Evolutionary conservation across 1,140 invertebrate genomes (phyloP).

Genomic region (Leptinotarsa lineolata): DNA sequence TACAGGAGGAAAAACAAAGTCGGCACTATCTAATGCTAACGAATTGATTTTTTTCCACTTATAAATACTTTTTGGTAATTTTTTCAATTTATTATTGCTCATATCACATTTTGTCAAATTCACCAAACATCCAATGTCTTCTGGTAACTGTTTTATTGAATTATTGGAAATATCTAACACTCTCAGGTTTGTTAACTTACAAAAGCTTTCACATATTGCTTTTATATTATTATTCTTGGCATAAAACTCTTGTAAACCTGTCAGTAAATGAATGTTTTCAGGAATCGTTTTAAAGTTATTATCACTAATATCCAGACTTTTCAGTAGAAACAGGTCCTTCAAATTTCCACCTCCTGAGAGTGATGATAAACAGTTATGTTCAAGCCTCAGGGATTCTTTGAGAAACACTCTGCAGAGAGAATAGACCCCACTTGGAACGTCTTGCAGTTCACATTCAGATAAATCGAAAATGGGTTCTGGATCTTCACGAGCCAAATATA

Average conservation of each 20-base stretch:
- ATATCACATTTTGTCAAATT: constrained; percentile 64
- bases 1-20: constrained; percentile 66
- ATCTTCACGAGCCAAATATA: constrained; percentile 75
- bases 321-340: constrained; percentile 68
- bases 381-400: constrained; percentile 70
- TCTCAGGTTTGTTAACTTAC: constrained; percentile 64
- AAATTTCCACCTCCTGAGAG: constrained; percentile 72
- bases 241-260: constrained; percentile 68
- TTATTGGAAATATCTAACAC: constrained; percentile 75
- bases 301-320: constrained; percentile 71
- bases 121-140: constrained; percentile 66
- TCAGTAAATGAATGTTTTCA: constrained; percentile 64
- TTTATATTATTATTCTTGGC: constrained; percentile 68
- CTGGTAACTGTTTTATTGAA: constrained; percentile 68
- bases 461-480: constrained; percentile 77
- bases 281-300: constrained; percentile 71
- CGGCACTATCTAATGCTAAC: constrained; percentile 65
- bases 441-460: constrained; percentile 70
- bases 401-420: constrained; percentile 77
- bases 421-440: constrained; percentile 74
- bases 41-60: constrained; percentile 61
- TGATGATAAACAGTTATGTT: constrained; percentile 69
- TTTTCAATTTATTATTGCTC: constrained; percentile 63
- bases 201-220: constrained; percentile 70
- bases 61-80: constrained; percentile 67